Percentiles rank a stretch among this genome's conserved stretches.
Conservation (phyloP, 2,888 invertebrate genomes). For the Leucoptera coffeella region DNA sequence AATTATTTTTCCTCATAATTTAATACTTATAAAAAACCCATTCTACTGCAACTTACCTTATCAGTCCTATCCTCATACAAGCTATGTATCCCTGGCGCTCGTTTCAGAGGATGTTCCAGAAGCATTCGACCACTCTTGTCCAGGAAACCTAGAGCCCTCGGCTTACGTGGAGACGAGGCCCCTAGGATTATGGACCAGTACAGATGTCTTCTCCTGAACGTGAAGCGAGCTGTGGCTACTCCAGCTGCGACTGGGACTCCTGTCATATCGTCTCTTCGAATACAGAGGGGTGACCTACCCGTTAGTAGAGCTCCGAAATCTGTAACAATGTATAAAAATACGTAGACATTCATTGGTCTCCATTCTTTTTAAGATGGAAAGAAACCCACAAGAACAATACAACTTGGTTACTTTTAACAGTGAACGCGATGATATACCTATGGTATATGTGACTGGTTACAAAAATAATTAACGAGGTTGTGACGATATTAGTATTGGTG, state of each 20-base stretch:
- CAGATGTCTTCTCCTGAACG: conserved; percentile 75
- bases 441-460: too few relatives aligned
- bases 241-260: conserved; percentile 61
- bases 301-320: conserved; percentile 83
- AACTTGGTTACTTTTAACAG: too few relatives aligned
- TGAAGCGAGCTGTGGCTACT: conserved; percentile 60
- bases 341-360: too few relatives aligned
- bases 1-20: too few relatives aligned
- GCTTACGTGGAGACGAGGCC: conserved; percentile 31
- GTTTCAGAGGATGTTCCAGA: conserved; percentile 70
- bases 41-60: too few relatives aligned
- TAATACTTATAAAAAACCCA: too few relatives aligned
- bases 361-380: too few relatives aligned
- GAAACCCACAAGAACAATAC: too few relatives aligned
- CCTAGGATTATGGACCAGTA: conserved; percentile 68
- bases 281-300: conserved; percentile 66
- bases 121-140: conserved; percentile 73
- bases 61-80: conserved; percentile 80
- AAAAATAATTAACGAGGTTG: too few relatives aligned
- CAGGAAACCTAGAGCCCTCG: conserved; percentile 72
- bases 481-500: too few relatives aligned
- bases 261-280: conserved; percentile 62
- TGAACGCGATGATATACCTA: too few relatives aligned
- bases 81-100: conserved; percentile 57
- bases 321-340: conserved; percentile 38